Evolutionary conservation across 2,113 vertebrate species (phyloP).

Genomic region (Coregonus clupeaformis): DNA sequence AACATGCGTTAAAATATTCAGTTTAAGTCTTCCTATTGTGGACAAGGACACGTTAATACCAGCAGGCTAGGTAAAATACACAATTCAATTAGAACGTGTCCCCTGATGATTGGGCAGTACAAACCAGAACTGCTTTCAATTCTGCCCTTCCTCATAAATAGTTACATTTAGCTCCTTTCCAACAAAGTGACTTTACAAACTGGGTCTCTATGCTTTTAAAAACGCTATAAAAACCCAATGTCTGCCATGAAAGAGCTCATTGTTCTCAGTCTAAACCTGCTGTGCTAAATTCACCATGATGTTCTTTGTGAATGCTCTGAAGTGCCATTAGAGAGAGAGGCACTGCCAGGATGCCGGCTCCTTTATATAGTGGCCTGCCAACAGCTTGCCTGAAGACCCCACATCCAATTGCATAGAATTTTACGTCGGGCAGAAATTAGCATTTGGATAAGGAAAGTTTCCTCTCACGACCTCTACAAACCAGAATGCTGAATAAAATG

Average conservation of each 20-base stretch:
- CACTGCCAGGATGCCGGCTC: background rate
- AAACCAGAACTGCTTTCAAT: background rate
- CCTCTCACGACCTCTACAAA: too few relatives aligned
- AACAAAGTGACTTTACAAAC: slow-evolving; percentile 1
- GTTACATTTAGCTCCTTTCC: background rate
- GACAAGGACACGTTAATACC: background rate
- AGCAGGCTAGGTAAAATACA: background rate
- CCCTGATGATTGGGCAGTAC: background rate
- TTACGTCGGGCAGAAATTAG: too few relatives aligned
- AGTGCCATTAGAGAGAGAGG: background rate
- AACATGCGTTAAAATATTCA: background rate
- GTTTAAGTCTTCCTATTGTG: background rate
- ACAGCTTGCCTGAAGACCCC: too few relatives aligned
- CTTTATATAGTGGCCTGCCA: background rate
- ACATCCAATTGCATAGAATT: too few relatives aligned
- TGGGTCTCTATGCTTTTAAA: background rate
- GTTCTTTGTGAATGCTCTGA: slow-evolving; percentile 1
- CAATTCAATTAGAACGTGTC: background rate
- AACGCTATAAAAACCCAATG: background rate
- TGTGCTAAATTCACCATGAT: slow-evolving; percentile 26
- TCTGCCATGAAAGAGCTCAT: slow-evolving; percentile 30
- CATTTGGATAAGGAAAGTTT: too few relatives aligned
- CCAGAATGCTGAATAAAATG: background rate
- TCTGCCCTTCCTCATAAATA: background rate
- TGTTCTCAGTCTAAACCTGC: slow-evolving; percentile 10